These are phyloP conservation scores for Potamarius usumacintae DNA, from an alignment of 2,113 vertebrate genomes.

Conservation along the genomic window DNA sequence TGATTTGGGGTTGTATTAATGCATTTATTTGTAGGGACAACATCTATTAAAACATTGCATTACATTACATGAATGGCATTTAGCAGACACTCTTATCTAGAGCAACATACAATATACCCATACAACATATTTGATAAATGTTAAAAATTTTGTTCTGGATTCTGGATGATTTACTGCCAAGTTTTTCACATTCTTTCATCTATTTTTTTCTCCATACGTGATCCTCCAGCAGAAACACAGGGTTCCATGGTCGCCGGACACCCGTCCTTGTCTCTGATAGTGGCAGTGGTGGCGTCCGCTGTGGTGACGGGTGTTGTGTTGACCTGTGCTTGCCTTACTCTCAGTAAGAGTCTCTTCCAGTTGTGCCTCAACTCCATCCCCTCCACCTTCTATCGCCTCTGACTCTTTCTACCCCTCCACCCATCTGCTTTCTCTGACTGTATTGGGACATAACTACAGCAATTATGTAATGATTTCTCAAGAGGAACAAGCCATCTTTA, in stretches of 20 bases:
- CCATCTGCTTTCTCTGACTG: constrained; percentile 14
- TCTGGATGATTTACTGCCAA: background rate
- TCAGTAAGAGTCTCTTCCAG: constrained; percentile 82
- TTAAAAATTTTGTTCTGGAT: too few species aligned
- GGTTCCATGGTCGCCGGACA: constrained; percentile 63
- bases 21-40: background rate
- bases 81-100: too few species aligned
- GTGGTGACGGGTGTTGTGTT: constrained; percentile 77
- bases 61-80: too few species aligned
- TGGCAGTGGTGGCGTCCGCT: constrained; percentile 79
- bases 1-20: background rate
- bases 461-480: constrained; percentile 5
- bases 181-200: background rate
- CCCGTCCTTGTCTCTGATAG: constrained; percentile 78
- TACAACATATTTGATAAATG: background rate
- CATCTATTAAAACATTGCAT: background rate
- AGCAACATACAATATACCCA: too few species aligned
- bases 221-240: constrained; percentile 63
- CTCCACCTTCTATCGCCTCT: constrained; percentile 74
- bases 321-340: constrained; percentile 79
- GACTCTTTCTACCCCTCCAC: constrained; percentile 52
- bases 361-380: constrained; percentile 70
- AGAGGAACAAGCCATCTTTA: background rate
- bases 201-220: background rate
- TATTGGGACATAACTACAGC: background rate